phyloP scores from a whole-genome alignment of 2,797 vertebrate species.

The Hybognathus amarus region DNA sequence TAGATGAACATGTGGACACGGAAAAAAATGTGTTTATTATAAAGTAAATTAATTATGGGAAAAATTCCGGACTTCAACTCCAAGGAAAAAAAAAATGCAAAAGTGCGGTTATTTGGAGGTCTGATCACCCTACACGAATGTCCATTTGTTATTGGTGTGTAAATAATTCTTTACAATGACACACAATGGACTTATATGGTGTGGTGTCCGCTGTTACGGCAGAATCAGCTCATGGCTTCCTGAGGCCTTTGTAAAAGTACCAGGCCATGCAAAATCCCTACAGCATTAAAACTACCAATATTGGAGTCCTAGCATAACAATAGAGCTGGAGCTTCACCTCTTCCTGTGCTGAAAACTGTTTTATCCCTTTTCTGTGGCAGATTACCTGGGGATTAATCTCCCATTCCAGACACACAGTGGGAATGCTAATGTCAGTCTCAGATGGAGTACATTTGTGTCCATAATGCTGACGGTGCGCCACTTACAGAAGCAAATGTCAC shows the following conservation, averaged over 20 bases:
- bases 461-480: conserved; percentile 38
- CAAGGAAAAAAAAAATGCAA: neutral
- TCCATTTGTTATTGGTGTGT: conserved; percentile 46
- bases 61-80: neutral
- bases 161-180: conserved; percentile 74
- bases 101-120: neutral
- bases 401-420: conserved; percentile 45
- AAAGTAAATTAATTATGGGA: neutral
- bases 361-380: conserved; percentile 46
- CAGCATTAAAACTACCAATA: conserved; percentile 69
- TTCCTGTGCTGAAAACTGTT: conserved; percentile 22
- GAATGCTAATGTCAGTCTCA: conserved; percentile 55
- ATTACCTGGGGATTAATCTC: conserved; percentile 59
- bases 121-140: neutral
- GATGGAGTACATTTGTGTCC: conserved; percentile 46
- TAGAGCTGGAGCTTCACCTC: conserved; percentile 63
- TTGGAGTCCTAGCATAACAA: conserved; percentile 65
- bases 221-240: conserved; percentile 63
- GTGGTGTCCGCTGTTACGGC: conserved; percentile 71
- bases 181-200: conserved; percentile 61
- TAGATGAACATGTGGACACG: neutral
- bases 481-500: conserved; percentile 45
- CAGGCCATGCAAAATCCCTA: conserved; percentile 67
- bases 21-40: neutral
- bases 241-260: conserved; percentile 67